phyloP scores from a whole-genome alignment of 2,797 vertebrate genomes.

The Characodon lateralis region DNA sequence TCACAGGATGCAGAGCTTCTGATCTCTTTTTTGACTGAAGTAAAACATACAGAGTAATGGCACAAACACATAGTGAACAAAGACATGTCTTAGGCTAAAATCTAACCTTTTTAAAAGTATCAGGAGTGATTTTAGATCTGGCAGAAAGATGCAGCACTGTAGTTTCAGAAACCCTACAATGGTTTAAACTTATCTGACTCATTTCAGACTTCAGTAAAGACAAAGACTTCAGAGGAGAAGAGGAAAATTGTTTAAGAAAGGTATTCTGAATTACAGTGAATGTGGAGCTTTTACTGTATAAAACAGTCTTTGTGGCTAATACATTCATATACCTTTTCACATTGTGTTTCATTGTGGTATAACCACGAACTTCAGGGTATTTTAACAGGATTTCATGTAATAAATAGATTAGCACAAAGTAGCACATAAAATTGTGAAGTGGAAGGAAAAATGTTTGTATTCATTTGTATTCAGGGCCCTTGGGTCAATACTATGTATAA shows the following conservation, averaged over 20 bases:
- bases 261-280: neutral
- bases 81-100: neutral
- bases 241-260: neutral
- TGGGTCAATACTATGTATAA: too few species aligned
- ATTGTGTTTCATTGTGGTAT: neutral
- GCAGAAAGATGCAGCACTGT: neutral
- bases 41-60: slow-evolving; percentile 15
- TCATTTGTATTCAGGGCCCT: neutral
- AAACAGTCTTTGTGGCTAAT: neutral
- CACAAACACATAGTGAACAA: slow-evolving; percentile 14
- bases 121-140: neutral
- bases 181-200: neutral
- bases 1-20: slow-evolving; percentile 33
- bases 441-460: neutral
- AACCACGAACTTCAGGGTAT: too few species aligned
- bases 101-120: neutral
- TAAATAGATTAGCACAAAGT: neutral
- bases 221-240: neutral
- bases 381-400: neutral
- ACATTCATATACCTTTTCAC: neutral
- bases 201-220: neutral
- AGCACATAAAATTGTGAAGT: neutral
- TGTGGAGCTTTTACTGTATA: neutral
- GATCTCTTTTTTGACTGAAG: slow-evolving; percentile 52
- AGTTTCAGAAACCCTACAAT: neutral